phyloP scores from a whole-genome alignment of 2,888 invertebrate species.

The Eupithecia dodoneata region DNA sequence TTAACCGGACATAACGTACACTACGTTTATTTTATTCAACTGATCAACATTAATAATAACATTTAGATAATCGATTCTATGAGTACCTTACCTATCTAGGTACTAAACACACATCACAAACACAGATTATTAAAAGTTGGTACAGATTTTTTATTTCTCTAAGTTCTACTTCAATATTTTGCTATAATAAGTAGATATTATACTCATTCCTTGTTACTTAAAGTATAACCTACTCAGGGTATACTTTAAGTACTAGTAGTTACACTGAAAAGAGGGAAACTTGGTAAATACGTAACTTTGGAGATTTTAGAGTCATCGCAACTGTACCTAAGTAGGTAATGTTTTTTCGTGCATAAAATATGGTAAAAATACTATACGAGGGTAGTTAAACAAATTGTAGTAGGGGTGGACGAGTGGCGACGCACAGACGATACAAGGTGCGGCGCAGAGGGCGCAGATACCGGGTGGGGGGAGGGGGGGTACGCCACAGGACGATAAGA shows the following conservation, averaged over 20 bases:
- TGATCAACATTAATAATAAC: neutral
- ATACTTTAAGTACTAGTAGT: too few relatives aligned
- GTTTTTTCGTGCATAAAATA: neutral
- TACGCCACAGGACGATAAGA: neutral
- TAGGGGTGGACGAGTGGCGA: neutral
- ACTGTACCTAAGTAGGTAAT: neutral
- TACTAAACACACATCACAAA: neutral
- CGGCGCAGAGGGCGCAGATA: neutral
- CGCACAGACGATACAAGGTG: neutral
- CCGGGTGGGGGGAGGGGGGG: too few relatives aligned
- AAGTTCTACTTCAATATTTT: slow-evolving; percentile 2
- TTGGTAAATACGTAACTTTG: neutral
- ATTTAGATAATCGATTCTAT: neutral
- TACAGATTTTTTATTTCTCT: neutral
- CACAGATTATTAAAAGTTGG: neutral
- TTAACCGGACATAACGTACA: neutral
- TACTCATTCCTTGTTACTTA: neutral
- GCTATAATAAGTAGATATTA: neutral
- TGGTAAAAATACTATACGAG: neutral
- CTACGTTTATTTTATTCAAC: neutral
- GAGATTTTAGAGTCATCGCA: too few relatives aligned
- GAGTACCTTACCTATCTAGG: neutral
- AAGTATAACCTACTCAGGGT: neutral
- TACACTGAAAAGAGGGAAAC: neutral
- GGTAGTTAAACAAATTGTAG: neutral